These are phyloP conservation scores for Oreochromis aureus DNA, from an alignment of 2,113 vertebrate genomes.

Conservation along the genomic window DNA sequence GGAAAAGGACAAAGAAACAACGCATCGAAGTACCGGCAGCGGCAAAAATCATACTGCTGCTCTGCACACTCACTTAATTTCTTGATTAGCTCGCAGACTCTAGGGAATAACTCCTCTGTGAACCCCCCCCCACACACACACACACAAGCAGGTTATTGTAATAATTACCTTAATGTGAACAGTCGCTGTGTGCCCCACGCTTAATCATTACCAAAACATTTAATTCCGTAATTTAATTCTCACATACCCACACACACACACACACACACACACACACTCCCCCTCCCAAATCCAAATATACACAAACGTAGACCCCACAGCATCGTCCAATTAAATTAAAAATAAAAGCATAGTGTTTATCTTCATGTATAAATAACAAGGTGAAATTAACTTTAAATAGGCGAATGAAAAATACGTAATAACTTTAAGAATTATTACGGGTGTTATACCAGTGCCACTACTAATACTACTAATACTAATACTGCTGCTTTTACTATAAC, in stretches of 20 bases:
- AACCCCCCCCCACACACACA: not conserved
- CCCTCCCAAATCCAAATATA: not conserved
- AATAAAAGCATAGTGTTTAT: not conserved
- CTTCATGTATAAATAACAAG: not conserved
- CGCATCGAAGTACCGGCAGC: too few relatives aligned
- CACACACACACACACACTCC: not conserved
- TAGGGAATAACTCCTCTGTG: too few relatives aligned
- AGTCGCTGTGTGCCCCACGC: slow-evolving; percentile 14
- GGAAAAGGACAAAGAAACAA: too few relatives aligned
- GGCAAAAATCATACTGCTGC: too few relatives aligned
- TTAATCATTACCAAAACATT: slow-evolving; percentile 58
- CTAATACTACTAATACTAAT: not conserved
- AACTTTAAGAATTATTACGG: not conserved
- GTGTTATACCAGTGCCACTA: not conserved
- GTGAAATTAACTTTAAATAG: not conserved
- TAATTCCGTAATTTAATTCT: slow-evolving; percentile 37
- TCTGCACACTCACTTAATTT: too few relatives aligned
- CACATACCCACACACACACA: not conserved
- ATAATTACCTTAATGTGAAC: slow-evolving; percentile 54
- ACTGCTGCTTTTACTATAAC: not conserved
- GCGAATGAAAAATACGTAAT: not conserved
- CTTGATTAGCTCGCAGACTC: too few relatives aligned
- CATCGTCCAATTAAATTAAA: not conserved
- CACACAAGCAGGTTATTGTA: slow-evolving; percentile 1
- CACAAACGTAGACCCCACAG: not conserved